Percentiles rank a stretch among this genome's conserved stretches.
phyloP scores from a whole-genome alignment of 2,888 invertebrate species.

The Geotrupes spiniger region DNA sequence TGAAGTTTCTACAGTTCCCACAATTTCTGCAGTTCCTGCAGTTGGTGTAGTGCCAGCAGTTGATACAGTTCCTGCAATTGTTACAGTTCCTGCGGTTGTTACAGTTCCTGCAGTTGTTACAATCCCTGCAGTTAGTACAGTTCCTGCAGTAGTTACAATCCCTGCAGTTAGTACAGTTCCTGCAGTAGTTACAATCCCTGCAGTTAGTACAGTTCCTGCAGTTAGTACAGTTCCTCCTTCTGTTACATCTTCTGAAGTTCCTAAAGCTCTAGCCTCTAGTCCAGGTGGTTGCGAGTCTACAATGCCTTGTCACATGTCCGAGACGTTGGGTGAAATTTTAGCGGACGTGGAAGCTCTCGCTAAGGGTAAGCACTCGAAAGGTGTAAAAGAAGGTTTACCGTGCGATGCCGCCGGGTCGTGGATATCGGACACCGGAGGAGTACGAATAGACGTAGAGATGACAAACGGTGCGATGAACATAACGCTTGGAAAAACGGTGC shows the following conservation, averaged over 20 bases:
- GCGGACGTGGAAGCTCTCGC: constrained; percentile 16
- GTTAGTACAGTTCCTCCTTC: not conserved
- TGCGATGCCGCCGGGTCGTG: constrained; percentile 39
- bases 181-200: not conserved
- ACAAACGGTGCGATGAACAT: constrained; percentile 10
- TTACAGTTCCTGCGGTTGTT: not conserved
- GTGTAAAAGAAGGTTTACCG: constrained; percentile 21
- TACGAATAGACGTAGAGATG: constrained; percentile 24
- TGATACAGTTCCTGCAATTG: not conserved
- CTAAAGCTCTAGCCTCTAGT: not conserved
- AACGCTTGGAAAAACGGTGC: constrained; percentile 16
- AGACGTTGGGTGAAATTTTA: constrained; percentile 18
- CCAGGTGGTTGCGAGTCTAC: constrained; percentile 1
- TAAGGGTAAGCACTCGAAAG: constrained; percentile 8
- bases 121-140: not conserved
- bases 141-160: not conserved
- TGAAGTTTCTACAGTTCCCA: no score
- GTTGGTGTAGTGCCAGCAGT: not conserved
- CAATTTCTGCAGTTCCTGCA: no score
- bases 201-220: not conserved
- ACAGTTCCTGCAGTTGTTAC: not conserved
- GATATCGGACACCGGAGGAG: constrained; percentile 38
- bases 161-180: not conserved
- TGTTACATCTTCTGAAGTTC: not conserved
- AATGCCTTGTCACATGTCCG: constrained; percentile 12